Evolutionary conservation across 1,140 invertebrate genomes (phyloP).

Genomic region (Brachystomella parvula): DNA sequence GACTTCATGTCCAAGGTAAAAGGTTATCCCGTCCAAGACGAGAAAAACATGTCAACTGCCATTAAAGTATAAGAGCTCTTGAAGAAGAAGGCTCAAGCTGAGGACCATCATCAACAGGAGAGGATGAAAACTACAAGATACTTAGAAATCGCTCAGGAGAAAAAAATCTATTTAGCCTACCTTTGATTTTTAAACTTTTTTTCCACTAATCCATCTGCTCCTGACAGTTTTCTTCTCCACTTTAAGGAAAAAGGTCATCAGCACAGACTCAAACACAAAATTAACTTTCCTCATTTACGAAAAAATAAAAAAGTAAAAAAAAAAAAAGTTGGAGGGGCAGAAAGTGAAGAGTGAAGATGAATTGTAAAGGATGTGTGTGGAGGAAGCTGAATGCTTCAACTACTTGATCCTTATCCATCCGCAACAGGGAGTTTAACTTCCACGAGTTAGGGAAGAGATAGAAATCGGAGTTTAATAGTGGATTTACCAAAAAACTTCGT

Average conservation of each 20-base stretch:
- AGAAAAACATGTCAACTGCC: conserved; percentile 4
- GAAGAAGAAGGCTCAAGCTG: no score
- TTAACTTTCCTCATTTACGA: conserved; percentile 6
- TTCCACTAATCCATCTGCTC: not conserved
- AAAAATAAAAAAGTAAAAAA: no score
- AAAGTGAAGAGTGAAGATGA: no score
- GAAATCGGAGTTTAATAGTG: not conserved
- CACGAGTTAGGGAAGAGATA: not conserved
- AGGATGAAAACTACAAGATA: not conserved
- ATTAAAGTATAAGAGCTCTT: conserved; percentile 1
- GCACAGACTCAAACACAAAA: not conserved
- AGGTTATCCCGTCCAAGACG: not conserved
- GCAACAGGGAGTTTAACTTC: not conserved
- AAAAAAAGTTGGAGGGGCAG: no score
- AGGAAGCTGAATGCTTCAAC: not conserved
- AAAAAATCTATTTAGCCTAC: not conserved
- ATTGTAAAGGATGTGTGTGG: not conserved
- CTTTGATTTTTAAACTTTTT: conserved; percentile 1
- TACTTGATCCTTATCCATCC: conserved; percentile 3
- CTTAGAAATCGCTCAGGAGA: not conserved
- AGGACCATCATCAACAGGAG: no score
- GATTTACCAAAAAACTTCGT: not conserved
- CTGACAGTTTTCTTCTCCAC: conserved; percentile 4
- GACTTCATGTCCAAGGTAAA: not conserved
- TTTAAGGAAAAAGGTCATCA: not conserved